phyloP scores from a whole-genome alignment of 2,888 invertebrate genomes.

The Trachelus troglodyta region DNA sequence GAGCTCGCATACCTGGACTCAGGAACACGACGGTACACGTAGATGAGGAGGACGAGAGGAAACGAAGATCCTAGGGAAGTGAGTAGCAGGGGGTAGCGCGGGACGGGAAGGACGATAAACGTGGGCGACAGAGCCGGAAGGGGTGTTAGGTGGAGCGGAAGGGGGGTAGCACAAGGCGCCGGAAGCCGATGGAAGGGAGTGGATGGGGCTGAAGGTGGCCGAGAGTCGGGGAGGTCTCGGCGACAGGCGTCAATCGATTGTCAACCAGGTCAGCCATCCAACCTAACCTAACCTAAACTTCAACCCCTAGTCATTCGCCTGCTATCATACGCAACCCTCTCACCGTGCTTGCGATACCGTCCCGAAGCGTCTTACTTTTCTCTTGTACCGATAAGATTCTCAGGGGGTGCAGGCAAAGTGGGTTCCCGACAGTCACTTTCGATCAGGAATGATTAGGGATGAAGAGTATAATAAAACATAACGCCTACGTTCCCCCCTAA shows the following conservation, averaged over 20 bases:
- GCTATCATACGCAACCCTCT: constrained; percentile 34
- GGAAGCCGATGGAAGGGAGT: constrained; percentile 18
- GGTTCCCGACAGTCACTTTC: not conserved
- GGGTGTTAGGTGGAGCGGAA: constrained; percentile 2
- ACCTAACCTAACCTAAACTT: constrained; percentile 56
- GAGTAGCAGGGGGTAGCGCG: constrained; percentile 27
- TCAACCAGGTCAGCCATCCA: constrained; percentile 66
- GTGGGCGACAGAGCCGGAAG: constrained; percentile 31
- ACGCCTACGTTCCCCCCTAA: not conserved
- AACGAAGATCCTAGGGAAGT: constrained; percentile 26
- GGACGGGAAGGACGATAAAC: constrained; percentile 40
- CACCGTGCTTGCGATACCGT: constrained; percentile 18
- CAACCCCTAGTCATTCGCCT: constrained; percentile 32
- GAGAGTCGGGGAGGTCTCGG: constrained; percentile 61
- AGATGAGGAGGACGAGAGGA: constrained; percentile 41
- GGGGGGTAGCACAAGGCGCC: constrained; percentile 15
- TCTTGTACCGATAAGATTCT: not conserved
- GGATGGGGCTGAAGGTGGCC: constrained; percentile 18
- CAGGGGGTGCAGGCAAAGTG: not conserved
- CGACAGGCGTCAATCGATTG: constrained; percentile 68
- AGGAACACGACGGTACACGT: constrained; percentile 47
- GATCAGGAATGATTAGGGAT: not conserved
- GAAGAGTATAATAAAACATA: not conserved
- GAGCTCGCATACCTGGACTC: not conserved
- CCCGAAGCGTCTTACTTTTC: constrained; percentile 13